Evolutionary conservation across 2,113 vertebrate species (phyloP).

Genomic region (Coryphaenoides rupestris): DNA sequence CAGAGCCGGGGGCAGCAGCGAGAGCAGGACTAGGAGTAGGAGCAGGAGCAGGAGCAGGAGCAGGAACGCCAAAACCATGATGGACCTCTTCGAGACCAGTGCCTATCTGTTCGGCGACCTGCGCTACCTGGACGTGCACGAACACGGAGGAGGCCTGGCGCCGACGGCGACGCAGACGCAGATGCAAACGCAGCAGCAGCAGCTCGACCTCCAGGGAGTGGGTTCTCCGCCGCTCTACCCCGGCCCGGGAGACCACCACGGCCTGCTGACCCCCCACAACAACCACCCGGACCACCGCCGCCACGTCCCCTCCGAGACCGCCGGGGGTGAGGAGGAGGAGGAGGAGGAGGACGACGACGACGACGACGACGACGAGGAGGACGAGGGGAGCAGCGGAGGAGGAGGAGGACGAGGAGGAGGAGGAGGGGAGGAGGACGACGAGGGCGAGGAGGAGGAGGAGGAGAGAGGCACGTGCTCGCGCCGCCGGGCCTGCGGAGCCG

Average conservation of each 20-base stretch:
- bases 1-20: too few relatives aligned
- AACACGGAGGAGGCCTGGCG: too few relatives aligned
- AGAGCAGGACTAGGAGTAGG: too few relatives aligned
- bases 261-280: constrained; percentile 80
- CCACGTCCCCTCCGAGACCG: constrained; percentile 70
- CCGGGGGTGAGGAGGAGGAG: neutral
- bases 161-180: too few relatives aligned
- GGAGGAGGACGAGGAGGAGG: constrained; percentile 73
- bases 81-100: constrained; percentile 99
- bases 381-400: neutral
- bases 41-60: too few relatives aligned
- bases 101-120: constrained; percentile 89
- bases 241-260: constrained; percentile 77
- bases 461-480: constrained; percentile 90
- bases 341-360: constrained; percentile 85
- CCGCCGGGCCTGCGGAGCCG: constrained; percentile 91
- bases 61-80: constrained; percentile 92
- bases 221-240: neutral
- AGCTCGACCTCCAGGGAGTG: constrained; percentile 86
- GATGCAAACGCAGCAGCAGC: constrained; percentile 85
- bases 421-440: constrained; percentile 89
- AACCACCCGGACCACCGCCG: constrained; percentile 75
- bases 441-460: neutral
- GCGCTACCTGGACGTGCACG: constrained; percentile 87
- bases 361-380: neutral